Percentiles rank a stretch among this genome's conserved stretches.
Conservation (phyloP, 2,888 invertebrate genomes). For the Troides helena region DNA sequence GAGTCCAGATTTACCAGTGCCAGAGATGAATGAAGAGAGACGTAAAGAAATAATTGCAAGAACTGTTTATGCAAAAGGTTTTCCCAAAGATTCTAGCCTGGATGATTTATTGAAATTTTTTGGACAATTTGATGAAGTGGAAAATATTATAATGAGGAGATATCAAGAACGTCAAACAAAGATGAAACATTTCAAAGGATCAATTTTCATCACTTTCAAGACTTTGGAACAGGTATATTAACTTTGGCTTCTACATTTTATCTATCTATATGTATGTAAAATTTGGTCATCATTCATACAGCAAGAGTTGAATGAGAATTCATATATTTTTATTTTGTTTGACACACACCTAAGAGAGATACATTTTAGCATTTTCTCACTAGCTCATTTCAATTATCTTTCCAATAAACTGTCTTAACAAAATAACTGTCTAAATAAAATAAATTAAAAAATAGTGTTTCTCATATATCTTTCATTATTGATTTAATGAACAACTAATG, state of each 20-base stretch:
- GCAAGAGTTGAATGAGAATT: no score
- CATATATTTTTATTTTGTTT: no score
- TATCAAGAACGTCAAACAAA: slow-evolving; percentile 83
- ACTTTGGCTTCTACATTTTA: background rate
- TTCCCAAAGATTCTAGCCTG: slow-evolving; percentile 84
- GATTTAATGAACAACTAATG: no score
- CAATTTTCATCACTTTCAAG: slow-evolving; percentile 93
- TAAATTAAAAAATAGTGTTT: no score
- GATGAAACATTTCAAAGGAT: slow-evolving; percentile 90
- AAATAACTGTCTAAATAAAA: no score
- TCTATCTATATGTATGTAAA: background rate
- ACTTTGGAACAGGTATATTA: slow-evolving; percentile 83
- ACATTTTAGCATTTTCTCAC: no score
- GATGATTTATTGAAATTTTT: slow-evolving; percentile 88
- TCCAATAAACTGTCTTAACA: no score
- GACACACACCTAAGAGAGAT: no score
- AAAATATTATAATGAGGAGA: slow-evolving; percentile 83
- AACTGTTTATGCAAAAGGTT: slow-evolving; percentile 94
- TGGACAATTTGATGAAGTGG: slow-evolving; percentile 83
- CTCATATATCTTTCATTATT: no score
- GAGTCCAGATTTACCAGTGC: slow-evolving; percentile 86
- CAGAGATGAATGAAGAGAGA: slow-evolving; percentile 91
- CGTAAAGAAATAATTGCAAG: slow-evolving; percentile 87
- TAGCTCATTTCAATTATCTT: no score
- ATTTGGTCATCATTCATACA: no score